Evolutionary conservation across 1,140 invertebrate species (phyloP), one percentile per base, ranked within the genome.

Genomic region (Drosophila micromelanica): DNA sequence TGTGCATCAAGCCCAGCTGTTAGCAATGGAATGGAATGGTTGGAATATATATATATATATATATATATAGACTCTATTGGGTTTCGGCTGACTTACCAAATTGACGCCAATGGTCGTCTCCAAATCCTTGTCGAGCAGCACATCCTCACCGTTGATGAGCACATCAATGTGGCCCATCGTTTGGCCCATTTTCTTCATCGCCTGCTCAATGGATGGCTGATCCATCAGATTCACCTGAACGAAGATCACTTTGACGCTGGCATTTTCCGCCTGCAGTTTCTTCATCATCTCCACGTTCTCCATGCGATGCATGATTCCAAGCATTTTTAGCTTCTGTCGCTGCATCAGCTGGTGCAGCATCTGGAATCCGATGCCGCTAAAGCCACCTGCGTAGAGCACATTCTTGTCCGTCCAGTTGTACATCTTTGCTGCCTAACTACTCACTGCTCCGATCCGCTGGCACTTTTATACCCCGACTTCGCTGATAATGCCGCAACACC

Each of bases 221-320:
- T 91, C 81, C 69, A 86, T 87, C 5, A 91, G 69, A 54, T 91
- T 80, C 45, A 91, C 73, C 30, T 79, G 87, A 62, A 84, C 71
- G 51, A 89, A 91, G 2, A 77, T 23, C 0, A 91, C 56, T 20
- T 91, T 81, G 0, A 80, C 76, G 3, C 43, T 65, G 8, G 74
- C 51, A 54, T 82, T 80, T 7, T 80, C 63, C 0, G 74, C 76
- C 64, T 91, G 90, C 20, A 91, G 61, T 27, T 90, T 90, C 57
- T 90, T 74, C 49, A 91, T 67, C 76, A 90, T 86, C 57, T 91
- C 86, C 30, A 86, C 64, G 54, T 91, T 91, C 68, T 91, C 90
- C 86, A 91, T 86, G 61, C 84, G 78, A 20, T 81, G 73, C 64
- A 76, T 52, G 3, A 91, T 79, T 52, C 85, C 76, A 12, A 91